phyloP scores from a whole-genome alignment of 2,888 invertebrate genomes.

The Amblyjoppa proteus region DNA sequence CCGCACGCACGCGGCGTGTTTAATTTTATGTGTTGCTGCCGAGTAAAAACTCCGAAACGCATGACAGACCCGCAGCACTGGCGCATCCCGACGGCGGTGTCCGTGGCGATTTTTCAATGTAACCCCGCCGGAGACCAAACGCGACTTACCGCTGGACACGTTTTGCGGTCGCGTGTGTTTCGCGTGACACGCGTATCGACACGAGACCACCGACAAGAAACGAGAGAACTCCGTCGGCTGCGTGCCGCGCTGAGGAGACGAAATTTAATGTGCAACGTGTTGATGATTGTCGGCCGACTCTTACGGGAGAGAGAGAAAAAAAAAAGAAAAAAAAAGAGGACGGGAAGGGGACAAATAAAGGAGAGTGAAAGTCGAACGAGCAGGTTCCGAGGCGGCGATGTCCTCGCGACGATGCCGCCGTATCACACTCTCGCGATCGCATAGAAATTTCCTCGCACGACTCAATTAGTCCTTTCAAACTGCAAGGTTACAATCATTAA shows the following conservation, averaged over 20 bases:
- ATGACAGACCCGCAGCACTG: neutral
- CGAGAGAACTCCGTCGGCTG: constrained; percentile 6
- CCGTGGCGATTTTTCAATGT: neutral
- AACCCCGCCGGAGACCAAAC: neutral
- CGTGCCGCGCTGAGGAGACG: constrained; percentile 22
- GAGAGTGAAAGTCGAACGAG: constrained; percentile 41
- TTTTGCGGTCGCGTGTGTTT: constrained; percentile 60
- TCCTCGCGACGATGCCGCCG: neutral
- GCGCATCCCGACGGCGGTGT: neutral
- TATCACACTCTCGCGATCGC: constrained; percentile 10
- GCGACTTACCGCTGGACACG: constrained; percentile 12
- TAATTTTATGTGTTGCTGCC: neutral
- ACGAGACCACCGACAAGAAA: constrained; percentile 48
- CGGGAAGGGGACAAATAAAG: constrained; percentile 1
- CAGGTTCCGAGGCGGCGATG: constrained; percentile 43
- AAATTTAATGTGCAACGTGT: constrained; percentile 44
- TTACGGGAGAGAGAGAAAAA: constrained; percentile 7
- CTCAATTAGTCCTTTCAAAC: constrained; percentile 41
- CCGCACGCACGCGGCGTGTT: neutral
- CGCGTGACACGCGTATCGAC: constrained; percentile 35
- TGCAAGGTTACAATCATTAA: constrained; percentile 1
- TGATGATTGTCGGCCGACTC: constrained; percentile 48
- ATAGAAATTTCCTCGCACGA: constrained; percentile 35
- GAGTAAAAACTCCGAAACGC: neutral
- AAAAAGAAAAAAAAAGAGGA: constrained; percentile 5